Percentiles rank a stretch among this genome's conserved stretches.
Evolutionary conservation across 2,888 invertebrate species (phyloP).

Genomic region (Chalcosyrphus nemorum): DNA sequence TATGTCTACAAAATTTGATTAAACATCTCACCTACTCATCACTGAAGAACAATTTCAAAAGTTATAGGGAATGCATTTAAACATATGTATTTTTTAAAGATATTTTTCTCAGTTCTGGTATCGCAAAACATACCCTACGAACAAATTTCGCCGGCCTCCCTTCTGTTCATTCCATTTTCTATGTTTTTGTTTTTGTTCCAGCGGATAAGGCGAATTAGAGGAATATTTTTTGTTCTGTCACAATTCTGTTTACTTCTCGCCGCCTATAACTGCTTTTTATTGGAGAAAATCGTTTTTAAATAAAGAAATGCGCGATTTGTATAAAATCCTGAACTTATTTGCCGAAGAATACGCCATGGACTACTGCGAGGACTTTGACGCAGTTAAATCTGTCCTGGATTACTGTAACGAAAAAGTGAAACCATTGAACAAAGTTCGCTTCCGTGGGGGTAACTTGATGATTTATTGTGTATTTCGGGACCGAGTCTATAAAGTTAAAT

Average conservation of each 20-base stretch:
- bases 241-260: slow-evolving; percentile 44
- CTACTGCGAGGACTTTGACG: slow-evolving; percentile 77
- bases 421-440: slow-evolving; percentile 76
- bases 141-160: neutral
- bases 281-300: neutral
- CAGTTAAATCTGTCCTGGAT: slow-evolving; percentile 76
- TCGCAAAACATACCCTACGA: neutral
- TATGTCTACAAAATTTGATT: no score
- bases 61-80: no score
- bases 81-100: no score
- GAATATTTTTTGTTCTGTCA: slow-evolving; percentile 11
- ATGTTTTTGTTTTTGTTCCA: no score
- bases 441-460: slow-evolving; percentile 76
- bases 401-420: slow-evolving; percentile 77
- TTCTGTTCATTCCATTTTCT: neutral
- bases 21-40: no score
- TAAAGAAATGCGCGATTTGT: slow-evolving; percentile 76
- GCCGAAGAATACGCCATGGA: slow-evolving; percentile 76
- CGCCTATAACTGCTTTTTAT: slow-evolving; percentile 35
- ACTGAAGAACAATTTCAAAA: no score
- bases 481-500: neutral
- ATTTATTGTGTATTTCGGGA: neutral
- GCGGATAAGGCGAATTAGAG: slow-evolving; percentile 2
- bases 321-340: slow-evolving; percentile 75
- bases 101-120: no score